Percentiles rank a stretch among this genome's conserved stretches.
Evolutionary conservation across 2,888 invertebrate genomes (phyloP).

Genomic region (Luperina testacea): DNA sequence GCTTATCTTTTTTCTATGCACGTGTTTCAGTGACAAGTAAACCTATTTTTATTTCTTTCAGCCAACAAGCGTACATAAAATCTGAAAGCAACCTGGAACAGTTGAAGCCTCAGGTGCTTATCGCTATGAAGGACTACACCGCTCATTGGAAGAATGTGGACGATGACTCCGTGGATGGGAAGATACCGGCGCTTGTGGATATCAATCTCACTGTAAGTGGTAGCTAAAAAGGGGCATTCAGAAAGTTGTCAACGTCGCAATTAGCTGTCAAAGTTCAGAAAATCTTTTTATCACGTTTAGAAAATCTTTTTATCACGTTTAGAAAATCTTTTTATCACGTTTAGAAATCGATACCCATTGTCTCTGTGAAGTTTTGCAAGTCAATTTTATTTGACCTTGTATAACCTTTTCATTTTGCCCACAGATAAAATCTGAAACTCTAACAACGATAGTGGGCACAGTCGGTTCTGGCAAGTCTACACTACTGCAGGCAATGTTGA

Average conservation of each 20-base stretch:
- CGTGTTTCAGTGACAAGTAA: too few species aligned
- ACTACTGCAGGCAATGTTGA: conserved; percentile 92
- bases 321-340: too few species aligned
- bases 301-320: too few species aligned
- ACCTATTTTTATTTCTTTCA: conserved; percentile 51
- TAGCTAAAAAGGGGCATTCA: too few species aligned
- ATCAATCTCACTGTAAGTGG: conserved; percentile 80
- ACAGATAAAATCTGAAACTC: conserved; percentile 83
- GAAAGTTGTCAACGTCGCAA: too few species aligned
- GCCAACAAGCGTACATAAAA: conserved; percentile 85
- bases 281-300: too few species aligned
- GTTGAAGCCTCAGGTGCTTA: conserved; percentile 74
- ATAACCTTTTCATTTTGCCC: conserved; percentile 16
- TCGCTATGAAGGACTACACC: conserved; percentile 83
- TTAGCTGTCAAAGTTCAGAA: too few species aligned
- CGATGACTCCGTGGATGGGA: conserved; percentile 75
- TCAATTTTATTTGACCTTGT: too few species aligned
- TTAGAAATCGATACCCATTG: too few species aligned
- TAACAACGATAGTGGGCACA: conserved; percentile 92
- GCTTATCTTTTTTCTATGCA: too few species aligned
- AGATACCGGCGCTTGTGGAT: conserved; percentile 82
- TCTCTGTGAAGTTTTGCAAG: too few species aligned
- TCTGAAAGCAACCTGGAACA: conserved; percentile 82
- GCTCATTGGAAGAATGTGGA: conserved; percentile 86
- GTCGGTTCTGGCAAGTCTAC: conserved; percentile 95